Evolutionary conservation across 2,797 vertebrate species (phyloP).

Genomic region (Gephyroberyx darwinii): DNA sequence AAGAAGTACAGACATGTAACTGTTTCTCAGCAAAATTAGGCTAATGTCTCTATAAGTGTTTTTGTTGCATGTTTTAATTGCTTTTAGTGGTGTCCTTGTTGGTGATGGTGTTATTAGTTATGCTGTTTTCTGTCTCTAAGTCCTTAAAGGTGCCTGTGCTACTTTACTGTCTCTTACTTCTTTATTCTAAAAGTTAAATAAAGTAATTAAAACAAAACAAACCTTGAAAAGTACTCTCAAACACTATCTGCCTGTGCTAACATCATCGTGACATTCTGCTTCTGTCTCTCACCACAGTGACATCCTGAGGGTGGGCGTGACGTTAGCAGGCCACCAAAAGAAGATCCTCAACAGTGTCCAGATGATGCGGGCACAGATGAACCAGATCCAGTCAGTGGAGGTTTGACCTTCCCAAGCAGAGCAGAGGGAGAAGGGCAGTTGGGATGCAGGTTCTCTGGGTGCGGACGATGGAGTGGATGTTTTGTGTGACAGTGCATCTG

Average conservation of each 20-base stretch:
- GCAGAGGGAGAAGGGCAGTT: conserved; percentile 50
- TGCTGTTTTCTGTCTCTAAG: conserved; percentile 8
- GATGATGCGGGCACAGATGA: conserved; percentile 99
- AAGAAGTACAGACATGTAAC: conserved; percentile 30
- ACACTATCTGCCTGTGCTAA: conserved; percentile 17
- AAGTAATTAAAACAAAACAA: background rate
- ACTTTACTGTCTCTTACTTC: too few species aligned
- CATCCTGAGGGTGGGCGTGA: conserved; percentile 97
- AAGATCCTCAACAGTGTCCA: conserved; percentile 99
- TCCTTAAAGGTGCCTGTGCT: too few species aligned
- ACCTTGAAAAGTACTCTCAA: background rate
- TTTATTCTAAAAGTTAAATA: background rate
- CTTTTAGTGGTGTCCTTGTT: background rate
- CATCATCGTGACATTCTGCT: conserved; percentile 36
- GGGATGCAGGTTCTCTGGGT: conserved; percentile 59
- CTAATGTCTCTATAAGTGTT: background rate
- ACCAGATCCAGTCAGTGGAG: conserved; percentile 99
- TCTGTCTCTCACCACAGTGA: conserved; percentile 83
- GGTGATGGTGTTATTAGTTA: background rate
- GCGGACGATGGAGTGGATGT: conserved; percentile 67
- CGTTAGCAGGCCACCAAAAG: conserved; percentile 98
- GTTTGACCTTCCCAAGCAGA: conserved; percentile 84
- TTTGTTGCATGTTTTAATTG: background rate
- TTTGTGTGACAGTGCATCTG: conserved; percentile 65
- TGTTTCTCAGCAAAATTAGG: conserved; percentile 25